Evolutionary conservation across 2,797 vertebrate genomes (phyloP), one percentile per base, ranked within the genome.

Genomic region (Momotus momota): DNA sequence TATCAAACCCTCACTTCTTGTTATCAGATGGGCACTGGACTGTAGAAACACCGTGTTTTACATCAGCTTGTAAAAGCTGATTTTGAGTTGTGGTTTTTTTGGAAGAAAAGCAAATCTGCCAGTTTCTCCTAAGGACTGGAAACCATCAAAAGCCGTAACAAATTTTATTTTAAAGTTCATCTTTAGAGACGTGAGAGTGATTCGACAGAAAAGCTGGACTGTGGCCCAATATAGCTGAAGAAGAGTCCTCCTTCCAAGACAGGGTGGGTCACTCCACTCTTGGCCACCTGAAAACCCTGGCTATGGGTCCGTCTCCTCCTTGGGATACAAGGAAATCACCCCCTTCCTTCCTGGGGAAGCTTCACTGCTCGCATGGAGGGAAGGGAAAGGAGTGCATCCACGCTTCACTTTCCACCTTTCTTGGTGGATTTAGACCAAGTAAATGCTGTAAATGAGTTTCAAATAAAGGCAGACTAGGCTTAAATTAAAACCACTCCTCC

Each of bases 21-120:
- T 78, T 95, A 92, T 86, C 88, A 81, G 94, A 41, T 72, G 31
- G 52, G 60, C 16, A 19, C 22, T 67, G 78, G 71, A 35, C n/a
- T 78, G 51, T 6, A 78, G 79, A 70, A 74, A 61, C 12, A 7
- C 18, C 18, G n/a, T 0, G 6, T 73, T 73, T 72, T 64, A 51
- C 75, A 58, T 54, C 22, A 46, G 22, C 19, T 75, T 27, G 51
- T 41, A 49, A 18, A 31, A 46, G 46, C 18, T 48, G 45, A 52
- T 51, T 75, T 45, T 13, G 33, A 51, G 73, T 17, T 70, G 18
- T 3, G 5, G 5, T 0, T 1, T 62, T 60, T 70, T 10, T 17
- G 2, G 20, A 49, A 69, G 33, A 21, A 66, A 72, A 79, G 16
- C 38, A 51, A 61, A 69, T 52, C 14, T 45, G 43, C 41, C 17